Base-by-base conservation (phyloP, 2,888 invertebrate genomes). In the Cantharis rufa region DNA sequence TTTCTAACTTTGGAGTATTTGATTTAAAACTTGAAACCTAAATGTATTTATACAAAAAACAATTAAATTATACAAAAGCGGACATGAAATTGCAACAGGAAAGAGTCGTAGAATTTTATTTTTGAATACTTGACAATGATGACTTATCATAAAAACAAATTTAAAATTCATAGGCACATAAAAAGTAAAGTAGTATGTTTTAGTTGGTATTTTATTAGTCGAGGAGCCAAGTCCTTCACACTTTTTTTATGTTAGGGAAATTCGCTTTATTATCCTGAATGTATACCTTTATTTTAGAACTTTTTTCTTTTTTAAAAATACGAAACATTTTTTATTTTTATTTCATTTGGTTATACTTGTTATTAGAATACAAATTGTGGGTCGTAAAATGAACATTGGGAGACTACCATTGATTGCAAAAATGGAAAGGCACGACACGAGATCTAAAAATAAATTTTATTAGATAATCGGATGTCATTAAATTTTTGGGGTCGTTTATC, bases 161-260 rank as follows among this genome's bases (percentile, higher is more conserved):
- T 77, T 74, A 63, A 77, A 77, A 77, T 77, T 77, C 77, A 77
- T 77, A 75, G 77, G 66, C 71, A 63, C 74, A 77, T 77, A 77
- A 77, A 77, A 77, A 77, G 72, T 74, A 77, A 48, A 77, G 77
- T 74, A 74, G 70, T 77, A 72, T 72, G 77, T 74, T 77, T 77
- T 77, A 77, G 77, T 74, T 74, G 74, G 74, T 74, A 77, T 77
- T 77, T 77, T 77, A 77, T 77, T 77, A 71, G 77, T 77, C 74
- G 74, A 74, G 70, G 61, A 74, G 48, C 68, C 70, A 71, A 74
- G 77, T 77, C 77, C 77, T 77, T 69, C 66, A 66, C 77, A 74
- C 74, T 70, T 74, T 77, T 77, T 74, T 71, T 77, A 77, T 72
- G 77, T 72, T 77, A 74, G 72, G 77, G 74, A 77, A 77, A 77